Percentiles rank a stretch among this genome's conserved stretches.
Conservation (phyloP, 2,888 invertebrate genomes). For the Siphonodentalium dalli region DNA sequence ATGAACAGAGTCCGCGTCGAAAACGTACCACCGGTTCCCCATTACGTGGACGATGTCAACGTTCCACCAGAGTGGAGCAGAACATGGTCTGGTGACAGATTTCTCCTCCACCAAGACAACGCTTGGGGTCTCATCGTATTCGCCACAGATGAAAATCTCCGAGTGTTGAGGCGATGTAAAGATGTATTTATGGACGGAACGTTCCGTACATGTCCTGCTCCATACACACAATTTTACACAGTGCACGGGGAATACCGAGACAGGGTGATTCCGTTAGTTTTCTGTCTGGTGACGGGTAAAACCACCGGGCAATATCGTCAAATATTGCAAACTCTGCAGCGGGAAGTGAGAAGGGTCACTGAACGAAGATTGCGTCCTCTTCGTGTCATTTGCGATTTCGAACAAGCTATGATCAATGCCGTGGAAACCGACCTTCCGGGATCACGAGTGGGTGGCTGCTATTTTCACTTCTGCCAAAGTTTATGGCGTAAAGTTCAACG, state of each 20-base stretch:
- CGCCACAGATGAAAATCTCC: conserved; percentile 1
- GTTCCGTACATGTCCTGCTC: conserved; percentile 9
- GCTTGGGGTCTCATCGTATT: conserved; percentile 12
- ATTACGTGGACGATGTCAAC: too few relatives aligned
- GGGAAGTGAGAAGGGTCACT: conserved; percentile 2
- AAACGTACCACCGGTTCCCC: too few relatives aligned
- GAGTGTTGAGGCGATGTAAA: neutral
- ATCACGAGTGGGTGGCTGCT: conserved; percentile 2
- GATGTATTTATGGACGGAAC: conserved; percentile 12
- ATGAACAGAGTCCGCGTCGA: too few relatives aligned
- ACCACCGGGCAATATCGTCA: conserved; percentile 13
- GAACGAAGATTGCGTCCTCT: conserved; percentile 3
- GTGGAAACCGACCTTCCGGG: conserved; percentile 13
- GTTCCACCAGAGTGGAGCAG: conserved; percentile 1
- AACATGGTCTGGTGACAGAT: conserved; percentile 5
- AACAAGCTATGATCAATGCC: conserved; percentile 2
- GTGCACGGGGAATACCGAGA: conserved; percentile 7
- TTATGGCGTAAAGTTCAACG: conserved; percentile 11
- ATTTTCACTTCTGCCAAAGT: conserved; percentile 16
- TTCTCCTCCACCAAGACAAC: conserved; percentile 4
- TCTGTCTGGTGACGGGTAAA: neutral
- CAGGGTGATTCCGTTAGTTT: conserved; percentile 3
- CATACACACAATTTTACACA: conserved; percentile 10
- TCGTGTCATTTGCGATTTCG: conserved; percentile 8
- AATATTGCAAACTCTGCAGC: conserved; percentile 5